Conservation (phyloP, 1,140 invertebrate genomes). For the Drosophila quadrilineata region DNA sequence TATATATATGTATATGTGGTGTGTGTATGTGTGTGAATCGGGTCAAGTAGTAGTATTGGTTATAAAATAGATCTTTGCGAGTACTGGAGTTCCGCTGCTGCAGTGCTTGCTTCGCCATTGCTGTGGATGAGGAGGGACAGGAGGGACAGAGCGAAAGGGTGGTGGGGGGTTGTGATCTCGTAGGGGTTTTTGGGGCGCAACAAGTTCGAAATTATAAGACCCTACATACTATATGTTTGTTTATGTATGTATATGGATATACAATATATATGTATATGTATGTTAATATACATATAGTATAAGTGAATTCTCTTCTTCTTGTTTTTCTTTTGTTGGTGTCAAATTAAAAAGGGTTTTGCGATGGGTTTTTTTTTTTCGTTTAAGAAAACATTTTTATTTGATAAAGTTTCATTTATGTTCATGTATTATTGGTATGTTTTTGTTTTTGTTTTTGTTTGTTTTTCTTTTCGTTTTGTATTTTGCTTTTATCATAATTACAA, state of each 20-base stretch:
- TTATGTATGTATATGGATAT: not conserved
- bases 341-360: constrained; percentile 58
- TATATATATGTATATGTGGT: constrained; percentile 5
- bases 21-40: not conserved
- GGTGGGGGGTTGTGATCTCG: too few relatives aligned
- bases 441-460: constrained; percentile 43
- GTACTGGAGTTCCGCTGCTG: constrained; percentile 63
- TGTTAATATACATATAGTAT: not conserved
- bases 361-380: constrained; percentile 64
- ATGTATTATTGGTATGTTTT: constrained; percentile 73
- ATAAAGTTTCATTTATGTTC: constrained; percentile 73
- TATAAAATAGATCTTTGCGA: constrained; percentile 49
- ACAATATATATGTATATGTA: too few relatives aligned
- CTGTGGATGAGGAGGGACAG: not conserved
- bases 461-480: constrained; percentile 19
- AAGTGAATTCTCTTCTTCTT: constrained; percentile 2
- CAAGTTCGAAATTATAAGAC: constrained; percentile 30
- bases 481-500: constrained; percentile 44
- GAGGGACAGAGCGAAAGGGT: too few relatives aligned
- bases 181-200: constrained; percentile 14
- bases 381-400: constrained; percentile 74
- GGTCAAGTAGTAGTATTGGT: too few relatives aligned
- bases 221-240: not conserved
- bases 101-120: too few relatives aligned
- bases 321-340: constrained; percentile 23